phyloP scores from a whole-genome alignment of 2,888 invertebrate genomes.

The Teleiodes luculella region DNA sequence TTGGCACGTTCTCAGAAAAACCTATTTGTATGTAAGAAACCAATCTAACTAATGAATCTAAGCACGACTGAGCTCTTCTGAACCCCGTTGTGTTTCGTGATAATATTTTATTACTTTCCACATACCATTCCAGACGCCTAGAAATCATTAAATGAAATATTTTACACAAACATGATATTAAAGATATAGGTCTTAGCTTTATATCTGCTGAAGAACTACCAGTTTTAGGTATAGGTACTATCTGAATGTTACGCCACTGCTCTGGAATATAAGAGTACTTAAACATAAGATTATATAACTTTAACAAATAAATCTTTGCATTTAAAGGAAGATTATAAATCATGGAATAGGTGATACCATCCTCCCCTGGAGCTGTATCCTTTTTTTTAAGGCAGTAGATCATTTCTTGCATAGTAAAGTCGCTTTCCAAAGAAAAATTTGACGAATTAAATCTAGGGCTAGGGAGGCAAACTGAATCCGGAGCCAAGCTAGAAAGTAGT shows the following conservation, averaged over 20 bases:
- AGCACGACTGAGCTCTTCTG: conserved; percentile 16
- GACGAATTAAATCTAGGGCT: no score
- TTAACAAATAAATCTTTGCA: no score
- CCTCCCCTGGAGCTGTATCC: no score
- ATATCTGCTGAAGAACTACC: no score
- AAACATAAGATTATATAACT: no score
- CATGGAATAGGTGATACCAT: no score
- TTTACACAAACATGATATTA: conserved; percentile 21
- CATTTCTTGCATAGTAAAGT: no score
- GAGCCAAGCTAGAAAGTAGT: no score
- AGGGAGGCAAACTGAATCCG: no score
- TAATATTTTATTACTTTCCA: conserved; percentile 16
- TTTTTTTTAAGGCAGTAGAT: no score
- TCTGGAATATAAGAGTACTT: not conserved
- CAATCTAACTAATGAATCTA: conserved; percentile 18
- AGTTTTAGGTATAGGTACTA: not conserved
- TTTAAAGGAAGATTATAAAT: no score
- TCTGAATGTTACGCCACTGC: not conserved
- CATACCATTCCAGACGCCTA: conserved; percentile 19
- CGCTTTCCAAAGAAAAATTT: no score
- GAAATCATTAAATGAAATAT: conserved; percentile 19
- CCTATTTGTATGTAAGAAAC: conserved; percentile 17
- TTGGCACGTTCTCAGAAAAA: conserved; percentile 2
- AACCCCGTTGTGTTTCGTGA: conserved; percentile 15
- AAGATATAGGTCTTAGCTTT: conserved; percentile 9